phyloP scores from a whole-genome alignment of 2,113 vertebrate species.

The Heterocephalus glaber region DNA sequence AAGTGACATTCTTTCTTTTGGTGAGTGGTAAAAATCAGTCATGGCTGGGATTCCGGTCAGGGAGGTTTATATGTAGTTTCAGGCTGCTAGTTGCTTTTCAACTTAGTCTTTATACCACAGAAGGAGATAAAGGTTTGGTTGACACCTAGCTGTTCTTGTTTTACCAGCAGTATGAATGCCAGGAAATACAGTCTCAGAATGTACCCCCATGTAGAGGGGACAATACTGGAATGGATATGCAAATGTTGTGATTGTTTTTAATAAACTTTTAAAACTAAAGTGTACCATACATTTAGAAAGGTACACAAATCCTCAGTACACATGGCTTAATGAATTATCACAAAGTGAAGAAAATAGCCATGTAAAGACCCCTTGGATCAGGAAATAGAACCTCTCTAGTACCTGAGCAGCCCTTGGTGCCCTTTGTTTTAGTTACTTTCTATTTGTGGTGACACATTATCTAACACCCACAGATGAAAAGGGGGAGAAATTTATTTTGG shows the following conservation, averaged over 20 bases:
- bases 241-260: background rate
- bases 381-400: background rate
- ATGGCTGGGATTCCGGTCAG: background rate
- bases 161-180: background rate
- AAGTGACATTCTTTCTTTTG: background rate
- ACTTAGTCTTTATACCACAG: background rate
- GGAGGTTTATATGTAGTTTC: background rate
- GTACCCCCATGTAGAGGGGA: background rate
- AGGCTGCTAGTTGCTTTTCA: background rate
- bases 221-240: background rate
- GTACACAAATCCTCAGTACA: background rate
- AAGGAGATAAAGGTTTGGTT: background rate
- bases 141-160: background rate
- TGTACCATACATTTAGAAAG: background rate
- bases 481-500: background rate
- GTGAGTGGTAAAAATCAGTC: background rate
- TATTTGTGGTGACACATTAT: background rate
- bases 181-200: background rate
- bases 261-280: background rate
- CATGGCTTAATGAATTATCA: background rate
- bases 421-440: background rate
- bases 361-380: background rate
- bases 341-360: background rate
- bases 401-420: fast-evolving
- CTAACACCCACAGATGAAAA: background rate